Conservation (phyloP, 1,140 invertebrate genomes). For the Araneus ventricosus region DNA sequence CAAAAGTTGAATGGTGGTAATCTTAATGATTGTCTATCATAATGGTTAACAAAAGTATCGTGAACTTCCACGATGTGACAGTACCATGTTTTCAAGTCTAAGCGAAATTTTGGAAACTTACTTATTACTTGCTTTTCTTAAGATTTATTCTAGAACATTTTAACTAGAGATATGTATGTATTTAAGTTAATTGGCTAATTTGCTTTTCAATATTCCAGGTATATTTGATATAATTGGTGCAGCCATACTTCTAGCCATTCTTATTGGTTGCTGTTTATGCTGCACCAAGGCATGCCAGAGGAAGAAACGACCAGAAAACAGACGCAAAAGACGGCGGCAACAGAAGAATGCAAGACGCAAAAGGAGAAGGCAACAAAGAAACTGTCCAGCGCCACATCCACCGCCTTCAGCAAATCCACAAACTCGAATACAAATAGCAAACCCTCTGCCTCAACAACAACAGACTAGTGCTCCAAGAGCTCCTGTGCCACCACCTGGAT, state of each 20-base stretch:
- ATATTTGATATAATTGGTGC: not conserved
- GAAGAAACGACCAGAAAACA: not conserved
- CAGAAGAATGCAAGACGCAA: constrained; percentile 1
- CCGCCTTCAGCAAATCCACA: not conserved
- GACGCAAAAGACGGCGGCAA: not conserved
- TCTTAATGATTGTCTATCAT: too few relatives aligned
- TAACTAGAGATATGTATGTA: too few relatives aligned
- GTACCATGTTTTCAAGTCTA: too few relatives aligned
- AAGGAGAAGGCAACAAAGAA: not conserved
- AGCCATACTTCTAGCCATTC: not conserved
- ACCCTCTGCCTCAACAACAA: not conserved
- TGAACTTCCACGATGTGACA: too few relatives aligned
- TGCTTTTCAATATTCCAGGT: not conserved
- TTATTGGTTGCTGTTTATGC: not conserved
- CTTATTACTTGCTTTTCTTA: too few relatives aligned
- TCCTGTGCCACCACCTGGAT: not conserved
- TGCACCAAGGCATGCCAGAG: not conserved
- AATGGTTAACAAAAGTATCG: too few relatives aligned
- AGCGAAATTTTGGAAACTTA: too few relatives aligned
- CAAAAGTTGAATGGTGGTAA: too few relatives aligned
- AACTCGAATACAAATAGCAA: not conserved
- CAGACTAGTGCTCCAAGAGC: not conserved
- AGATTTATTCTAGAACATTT: too few relatives aligned
- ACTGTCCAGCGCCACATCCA: not conserved
- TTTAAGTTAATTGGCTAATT: too few relatives aligned